Base-by-base conservation (phyloP, 2,797 vertebrate genomes). In the Anniella stebbinsi region DNA sequence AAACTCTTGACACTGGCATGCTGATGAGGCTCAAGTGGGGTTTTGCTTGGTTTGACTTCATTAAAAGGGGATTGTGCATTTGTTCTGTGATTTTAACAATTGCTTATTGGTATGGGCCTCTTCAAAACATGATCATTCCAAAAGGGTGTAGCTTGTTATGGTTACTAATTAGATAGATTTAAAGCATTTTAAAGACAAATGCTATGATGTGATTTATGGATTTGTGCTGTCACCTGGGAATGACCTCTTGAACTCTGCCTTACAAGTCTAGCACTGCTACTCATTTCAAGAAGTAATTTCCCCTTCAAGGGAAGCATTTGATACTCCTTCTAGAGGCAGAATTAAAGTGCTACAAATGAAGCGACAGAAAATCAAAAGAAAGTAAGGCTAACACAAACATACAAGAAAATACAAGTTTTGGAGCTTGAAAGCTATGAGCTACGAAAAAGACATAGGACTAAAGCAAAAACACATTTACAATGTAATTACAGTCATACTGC, bases 21-120 rank as follows among this genome's bases (percentile, higher is more conserved):
- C 73, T 92, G 80, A 92, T 93, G 36, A 90, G 75, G 57, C 77
- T 92, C 80, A 82, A 91, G 75, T 33, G 63, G 93, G 88, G 87
- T 92, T 92, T 93, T 45, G 36, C 48, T 92, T 67, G 89, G 84
- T 51, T 78, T 81, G 70, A 89, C 90, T 94, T 93, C 0, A 4
- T 89, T 92, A 90, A 91, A 91, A 90, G 90, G 89, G 87, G 81
- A 88, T 80, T 93, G n/a, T 82, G 72, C 54, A 86, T 81, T 90
- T 87, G 69, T 75, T 90, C 89, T 84, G 82, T 78, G 60, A 89
- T 54, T 89, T 89, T 78, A 85, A 84, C 88, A 90, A 60, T 51
- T 86, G 77, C 38, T 84, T 86, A 86, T 51, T 86, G 57, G 45
- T 82, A 30, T 66, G 57, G 76, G 38, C 8, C 84, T 80, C 84